These are phyloP conservation scores for Notolepis coatsorum DNA, from an alignment of 2,797 vertebrate species.

Conservation along the genomic window DNA sequence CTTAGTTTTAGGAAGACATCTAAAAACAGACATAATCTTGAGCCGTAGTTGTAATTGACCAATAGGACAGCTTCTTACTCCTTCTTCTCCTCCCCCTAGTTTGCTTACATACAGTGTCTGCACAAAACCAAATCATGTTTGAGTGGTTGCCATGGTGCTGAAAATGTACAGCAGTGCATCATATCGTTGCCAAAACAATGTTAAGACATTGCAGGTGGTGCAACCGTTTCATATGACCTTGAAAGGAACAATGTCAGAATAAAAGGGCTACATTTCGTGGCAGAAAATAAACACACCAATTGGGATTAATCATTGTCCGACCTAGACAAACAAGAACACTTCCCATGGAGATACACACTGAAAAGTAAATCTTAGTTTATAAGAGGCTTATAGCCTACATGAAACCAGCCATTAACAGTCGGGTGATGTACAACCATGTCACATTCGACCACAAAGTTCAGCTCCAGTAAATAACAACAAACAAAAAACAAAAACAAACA, in stretches of 20 bases:
- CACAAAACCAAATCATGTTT: neutral
- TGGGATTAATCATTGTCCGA: neutral
- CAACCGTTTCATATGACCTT: neutral
- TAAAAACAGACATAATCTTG: neutral
- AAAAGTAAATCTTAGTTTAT: too few relatives aligned
- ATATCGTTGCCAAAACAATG: neutral
- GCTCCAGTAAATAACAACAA: constrained; percentile 68
- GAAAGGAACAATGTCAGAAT: constrained; percentile 6
- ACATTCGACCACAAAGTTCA: constrained; percentile 49
- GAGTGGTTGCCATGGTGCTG: neutral
- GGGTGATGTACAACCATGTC: constrained; percentile 31
- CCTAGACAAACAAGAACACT: constrained; percentile 5
- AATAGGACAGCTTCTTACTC: neutral
- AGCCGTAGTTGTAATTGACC: neutral
- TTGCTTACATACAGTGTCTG: neutral
- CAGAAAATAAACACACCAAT: too few relatives aligned
- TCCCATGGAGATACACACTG: too few relatives aligned
- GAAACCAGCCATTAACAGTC: constrained; percentile 33
- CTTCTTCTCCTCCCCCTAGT: neutral
- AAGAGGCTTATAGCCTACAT: too few relatives aligned
- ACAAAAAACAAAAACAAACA: constrained; percentile 38
- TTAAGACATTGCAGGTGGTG: neutral
- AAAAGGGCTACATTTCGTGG: constrained; percentile 1
- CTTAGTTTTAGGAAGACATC: neutral
- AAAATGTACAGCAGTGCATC: constrained; percentile 14